Base-by-base conservation (phyloP, 2,113 vertebrate genomes). In the Mastomys coucha region DNA sequence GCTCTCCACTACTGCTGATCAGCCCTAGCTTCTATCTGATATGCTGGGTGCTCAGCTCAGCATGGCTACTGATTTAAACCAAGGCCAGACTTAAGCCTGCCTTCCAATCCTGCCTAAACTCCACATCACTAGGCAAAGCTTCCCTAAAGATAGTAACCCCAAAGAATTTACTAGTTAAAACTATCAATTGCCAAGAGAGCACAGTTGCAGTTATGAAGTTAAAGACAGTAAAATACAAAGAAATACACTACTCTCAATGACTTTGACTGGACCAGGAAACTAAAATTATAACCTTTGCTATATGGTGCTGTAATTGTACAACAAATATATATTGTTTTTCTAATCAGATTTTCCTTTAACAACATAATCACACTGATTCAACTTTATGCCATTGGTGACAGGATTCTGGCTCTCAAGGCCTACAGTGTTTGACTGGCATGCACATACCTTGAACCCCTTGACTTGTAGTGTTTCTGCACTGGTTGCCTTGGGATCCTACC, bases 201-300 rank as follows among this genome's bases (percentile, higher is more conserved):
- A 12, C 26, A 45, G 26, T 45, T 81, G 90, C 75, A 53, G 24
- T 80, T 78, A 28, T 51, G 39, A 75, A 88, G 67, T 91, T 88
- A 80, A 69, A 53, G 42, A 16, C 45, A 84, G 28, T 91, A 39
- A 16, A 24, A 72, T 4, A 67, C 20, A 16, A 72, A 31, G 33
- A 93, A 76, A 85, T 19, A 53, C 4, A 67, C 26, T 56, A 53
- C 76, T 89, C 89, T 93, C 63, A 84, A 22, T 93, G 28, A 76
- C 49, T 70, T 91, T 56, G 0, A 13, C 56, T 75, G 56, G 60
- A 31, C 60, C 49, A n/a, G 31, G 4, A 22, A 86, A 89, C 80
- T 81, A 88, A 84, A 82, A 94, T 88, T 65, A 89, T 4, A 78
- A 31, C n/a, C 63, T 80, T 93, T 86, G 58, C 82, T 91, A 10